These are phyloP conservation scores for Cephus nigrinus DNA, from an alignment of 2,888 invertebrate genomes.

Conservation along the genomic window DNA sequence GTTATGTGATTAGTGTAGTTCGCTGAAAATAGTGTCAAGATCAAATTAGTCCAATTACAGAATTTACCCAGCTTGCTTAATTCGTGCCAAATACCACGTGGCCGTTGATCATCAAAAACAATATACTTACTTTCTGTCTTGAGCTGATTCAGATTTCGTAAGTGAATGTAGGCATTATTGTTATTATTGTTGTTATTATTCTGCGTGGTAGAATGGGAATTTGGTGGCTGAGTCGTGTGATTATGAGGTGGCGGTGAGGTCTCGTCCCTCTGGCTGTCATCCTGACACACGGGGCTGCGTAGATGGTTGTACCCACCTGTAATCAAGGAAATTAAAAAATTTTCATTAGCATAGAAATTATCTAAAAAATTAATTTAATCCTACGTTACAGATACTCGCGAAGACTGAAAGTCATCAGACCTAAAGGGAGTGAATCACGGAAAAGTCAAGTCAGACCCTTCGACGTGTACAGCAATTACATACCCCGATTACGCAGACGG, in stretches of 20 bases:
- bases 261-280: constrained; percentile 61
- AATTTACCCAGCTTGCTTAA: neutral
- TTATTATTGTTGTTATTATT: constrained; percentile 55
- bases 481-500: neutral
- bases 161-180: constrained; percentile 59
- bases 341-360: neutral
- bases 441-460: neutral
- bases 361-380: neutral
- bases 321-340: constrained; percentile 33
- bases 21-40: constrained; percentile 40
- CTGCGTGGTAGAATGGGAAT: constrained; percentile 59
- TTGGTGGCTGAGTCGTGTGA: constrained; percentile 57
- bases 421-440: neutral
- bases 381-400: too few relatives aligned
- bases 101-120: neutral
- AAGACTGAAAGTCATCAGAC: neutral
- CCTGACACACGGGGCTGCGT: constrained; percentile 69
- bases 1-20: constrained; percentile 62
- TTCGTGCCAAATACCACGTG: neutral
- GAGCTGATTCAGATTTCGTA: constrained; percentile 62
- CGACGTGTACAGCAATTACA: neutral
- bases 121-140: constrained; percentile 60
- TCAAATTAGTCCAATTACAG: neutral
- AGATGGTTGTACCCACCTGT: constrained; percentile 70
- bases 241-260: constrained; percentile 61